These are phyloP conservation scores for Columbina picui DNA, from an alignment of 2,113 vertebrate genomes.

Conservation along the genomic window DNA sequence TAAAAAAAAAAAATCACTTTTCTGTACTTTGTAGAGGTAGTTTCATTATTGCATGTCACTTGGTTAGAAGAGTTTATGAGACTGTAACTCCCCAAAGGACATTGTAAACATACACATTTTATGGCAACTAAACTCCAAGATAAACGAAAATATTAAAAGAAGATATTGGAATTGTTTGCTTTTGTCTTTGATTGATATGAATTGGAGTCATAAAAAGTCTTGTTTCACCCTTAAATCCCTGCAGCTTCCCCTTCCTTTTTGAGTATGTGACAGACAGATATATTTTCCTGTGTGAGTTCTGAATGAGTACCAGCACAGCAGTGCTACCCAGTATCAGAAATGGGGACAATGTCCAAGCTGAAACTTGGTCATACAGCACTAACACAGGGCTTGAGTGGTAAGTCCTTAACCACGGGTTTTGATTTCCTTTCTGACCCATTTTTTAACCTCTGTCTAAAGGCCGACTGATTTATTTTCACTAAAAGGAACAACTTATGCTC, in stretches of 20 bases:
- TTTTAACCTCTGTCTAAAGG: neutral
- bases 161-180: conserved; percentile 70
- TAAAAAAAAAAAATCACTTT: conserved; percentile 70
- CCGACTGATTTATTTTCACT: neutral
- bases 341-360: neutral
- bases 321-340: neutral
- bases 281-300: neutral
- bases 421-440: neutral
- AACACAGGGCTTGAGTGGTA: neutral
- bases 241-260: neutral
- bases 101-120: conserved; percentile 72
- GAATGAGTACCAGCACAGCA: neutral
- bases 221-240: neutral
- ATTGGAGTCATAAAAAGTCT: neutral
- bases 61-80: conserved; percentile 74
- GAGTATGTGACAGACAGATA: neutral
- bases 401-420: neutral
- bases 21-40: conserved; percentile 62
- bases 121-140: conserved; percentile 68
- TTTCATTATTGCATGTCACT: conserved; percentile 73
- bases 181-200: conserved; percentile 73
- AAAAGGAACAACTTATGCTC: neutral
- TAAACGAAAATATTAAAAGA: conserved; percentile 77
- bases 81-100: conserved; percentile 69
- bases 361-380: neutral